These are phyloP conservation scores for Harpalus rubripes DNA, from an alignment of 2,888 invertebrate species.

Conservation along the genomic window DNA sequence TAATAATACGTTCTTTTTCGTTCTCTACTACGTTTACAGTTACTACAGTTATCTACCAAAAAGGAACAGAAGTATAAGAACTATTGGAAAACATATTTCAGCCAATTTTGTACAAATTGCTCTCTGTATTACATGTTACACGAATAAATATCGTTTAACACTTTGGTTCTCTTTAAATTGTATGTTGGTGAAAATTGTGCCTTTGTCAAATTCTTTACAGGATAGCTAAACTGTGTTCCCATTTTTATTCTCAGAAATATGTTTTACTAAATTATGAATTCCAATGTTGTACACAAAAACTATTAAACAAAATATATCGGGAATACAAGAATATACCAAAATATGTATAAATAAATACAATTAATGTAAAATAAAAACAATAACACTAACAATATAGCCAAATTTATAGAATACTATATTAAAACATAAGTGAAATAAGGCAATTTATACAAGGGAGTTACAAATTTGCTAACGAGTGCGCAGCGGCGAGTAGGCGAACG, in stretches of 20 bases:
- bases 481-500: no score
- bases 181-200: conserved; percentile 15
- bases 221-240: not conserved
- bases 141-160: conserved; percentile 29
- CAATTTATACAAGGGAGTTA: no score
- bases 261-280: no score
- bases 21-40: conserved; percentile 1
- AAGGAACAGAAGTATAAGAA: conserved; percentile 37
- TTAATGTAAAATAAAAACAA: no score
- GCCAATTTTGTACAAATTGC: conserved; percentile 30
- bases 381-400: no score
- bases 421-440: no score
- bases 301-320: no score
- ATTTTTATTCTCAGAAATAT: not conserved
- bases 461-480: no score
- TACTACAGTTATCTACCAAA: conserved; percentile 16
- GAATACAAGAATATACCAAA: no score
- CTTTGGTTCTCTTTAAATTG: conserved; percentile 35
- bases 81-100: conserved; percentile 48
- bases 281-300: no score
- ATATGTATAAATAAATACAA: no score
- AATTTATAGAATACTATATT: no score
- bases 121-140: conserved; percentile 43
- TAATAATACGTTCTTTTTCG: conserved; percentile 20
- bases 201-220: conserved; percentile 8